phyloP scores from a whole-genome alignment of 2,888 invertebrate genomes.

The Mesoligia furuncula region DNA sequence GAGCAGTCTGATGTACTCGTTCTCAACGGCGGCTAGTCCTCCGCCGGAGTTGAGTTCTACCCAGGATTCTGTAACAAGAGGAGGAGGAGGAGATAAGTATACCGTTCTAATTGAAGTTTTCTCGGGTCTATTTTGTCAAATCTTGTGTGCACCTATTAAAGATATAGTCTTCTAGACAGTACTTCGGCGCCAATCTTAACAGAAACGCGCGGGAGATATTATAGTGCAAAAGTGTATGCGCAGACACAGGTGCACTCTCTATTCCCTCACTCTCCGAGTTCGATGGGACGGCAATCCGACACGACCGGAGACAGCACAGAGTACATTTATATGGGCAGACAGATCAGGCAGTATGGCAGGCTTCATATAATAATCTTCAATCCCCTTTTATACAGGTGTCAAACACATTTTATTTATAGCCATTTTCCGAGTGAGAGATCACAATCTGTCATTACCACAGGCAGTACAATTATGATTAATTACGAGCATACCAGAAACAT shows the following conservation, averaged over 20 bases:
- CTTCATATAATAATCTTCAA: no score
- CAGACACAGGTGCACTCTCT: no score
- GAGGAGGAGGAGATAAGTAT: background rate
- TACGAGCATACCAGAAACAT: conserved; percentile 7
- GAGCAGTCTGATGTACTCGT: conserved; percentile 96
- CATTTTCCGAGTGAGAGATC: conserved; percentile 23
- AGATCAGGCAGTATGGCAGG: no score
- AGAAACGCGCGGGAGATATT: no score
- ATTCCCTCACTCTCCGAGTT: no score
- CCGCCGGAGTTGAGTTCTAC: conserved; percentile 93
- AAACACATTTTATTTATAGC: background rate
- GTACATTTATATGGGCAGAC: no score
- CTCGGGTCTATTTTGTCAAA: background rate
- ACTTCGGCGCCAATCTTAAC: no score
- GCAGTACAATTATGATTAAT: conserved; percentile 13
- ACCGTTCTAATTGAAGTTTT: background rate
- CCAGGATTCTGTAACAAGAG: conserved; percentile 94
- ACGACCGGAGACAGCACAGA: no score
- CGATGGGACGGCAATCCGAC: no score
- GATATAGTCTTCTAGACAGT: no score
- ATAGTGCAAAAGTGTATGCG: no score
- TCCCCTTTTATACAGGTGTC: background rate
- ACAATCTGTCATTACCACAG: background rate
- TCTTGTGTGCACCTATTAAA: background rate
- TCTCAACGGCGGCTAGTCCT: conserved; percentile 92